phyloP scores from a whole-genome alignment of 2,797 vertebrate species.

The Psittacula derbiana region DNA sequence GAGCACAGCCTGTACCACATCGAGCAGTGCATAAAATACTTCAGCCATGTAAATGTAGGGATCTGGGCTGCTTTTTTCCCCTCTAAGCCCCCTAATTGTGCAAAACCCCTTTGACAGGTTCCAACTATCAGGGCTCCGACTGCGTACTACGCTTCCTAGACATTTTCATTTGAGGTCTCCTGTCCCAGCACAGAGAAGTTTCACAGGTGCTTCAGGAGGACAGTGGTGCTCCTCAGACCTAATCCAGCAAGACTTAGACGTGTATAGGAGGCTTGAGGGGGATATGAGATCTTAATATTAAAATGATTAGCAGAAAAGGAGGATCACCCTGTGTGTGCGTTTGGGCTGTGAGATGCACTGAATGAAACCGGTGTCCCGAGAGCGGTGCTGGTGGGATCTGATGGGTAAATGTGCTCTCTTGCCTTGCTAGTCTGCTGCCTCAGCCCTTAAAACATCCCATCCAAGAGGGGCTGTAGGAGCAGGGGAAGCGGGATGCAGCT shows the following conservation, averaged over 20 bases:
- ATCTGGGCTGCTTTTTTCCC: neutral
- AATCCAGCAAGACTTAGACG: constrained; percentile 41
- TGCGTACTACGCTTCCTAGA: neutral
- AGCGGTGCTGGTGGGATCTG: neutral
- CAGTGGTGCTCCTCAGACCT: constrained; percentile 42
- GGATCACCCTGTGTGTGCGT: neutral
- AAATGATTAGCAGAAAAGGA: constrained; percentile 47
- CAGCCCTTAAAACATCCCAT: constrained; percentile 48
- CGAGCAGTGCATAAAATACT: neutral
- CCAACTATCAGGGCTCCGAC: neutral
- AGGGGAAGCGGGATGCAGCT: neutral
- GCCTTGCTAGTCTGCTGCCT: constrained; percentile 7
- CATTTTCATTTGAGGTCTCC: neutral
- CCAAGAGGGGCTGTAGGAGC: neutral
- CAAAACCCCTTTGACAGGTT: neutral
- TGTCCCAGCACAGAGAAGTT: neutral
- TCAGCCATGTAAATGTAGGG: neutral
- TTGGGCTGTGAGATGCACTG: constrained; percentile 33
- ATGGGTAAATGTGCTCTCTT: neutral
- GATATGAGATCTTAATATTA: constrained; percentile 50
- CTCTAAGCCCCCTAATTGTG: neutral
- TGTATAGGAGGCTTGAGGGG: constrained; percentile 19
- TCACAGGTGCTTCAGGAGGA: constrained; percentile 52
- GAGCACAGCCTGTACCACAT: neutral
- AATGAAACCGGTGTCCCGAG: constrained; percentile 32